Percentiles rank a stretch among this genome's conserved stretches.
phyloP scores from a whole-genome alignment of 2,113 vertebrate genomes.

The Oncorhynchus nerka region DNA sequence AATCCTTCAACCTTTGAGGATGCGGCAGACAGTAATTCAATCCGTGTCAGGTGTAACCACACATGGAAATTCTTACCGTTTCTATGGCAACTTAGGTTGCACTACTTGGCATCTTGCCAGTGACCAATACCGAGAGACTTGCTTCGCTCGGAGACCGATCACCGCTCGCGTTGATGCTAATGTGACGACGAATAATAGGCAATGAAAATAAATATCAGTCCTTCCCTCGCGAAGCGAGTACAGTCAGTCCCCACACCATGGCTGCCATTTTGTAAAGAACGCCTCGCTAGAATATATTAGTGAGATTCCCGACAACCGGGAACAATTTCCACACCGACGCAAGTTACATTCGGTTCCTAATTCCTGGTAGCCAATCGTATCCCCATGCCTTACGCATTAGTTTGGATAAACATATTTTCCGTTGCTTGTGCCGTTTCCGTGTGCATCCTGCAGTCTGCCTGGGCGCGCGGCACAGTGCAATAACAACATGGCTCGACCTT shows the following conservation, averaged over 20 bases:
- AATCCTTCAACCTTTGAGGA: not conserved
- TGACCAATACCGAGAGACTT: constrained; percentile 45
- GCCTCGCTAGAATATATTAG: constrained; percentile 48
- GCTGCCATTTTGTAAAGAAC: constrained; percentile 73
- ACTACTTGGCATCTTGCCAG: constrained; percentile 82
- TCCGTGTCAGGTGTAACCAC: constrained; percentile 66
- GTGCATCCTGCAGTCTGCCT: constrained; percentile 13
- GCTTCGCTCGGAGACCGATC: constrained; percentile 29
- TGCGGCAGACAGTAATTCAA: constrained; percentile 15
- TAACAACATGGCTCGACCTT: constrained; percentile 50
- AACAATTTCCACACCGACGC: not conserved
- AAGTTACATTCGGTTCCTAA: not conserved
- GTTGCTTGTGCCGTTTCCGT: constrained; percentile 31
- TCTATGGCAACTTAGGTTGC: constrained; percentile 89
- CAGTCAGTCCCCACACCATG: constrained; percentile 57
- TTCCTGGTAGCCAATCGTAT: not conserved
- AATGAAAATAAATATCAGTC: constrained; percentile 13
- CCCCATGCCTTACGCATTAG: not conserved
- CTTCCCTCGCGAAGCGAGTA: constrained; percentile 29
- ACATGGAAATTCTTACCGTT: constrained; percentile 67
- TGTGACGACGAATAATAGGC: not conserved
- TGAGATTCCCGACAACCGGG: constrained; percentile 26
- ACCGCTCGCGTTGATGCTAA: constrained; percentile 22
- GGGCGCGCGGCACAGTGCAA: constrained; percentile 7
- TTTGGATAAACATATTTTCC: not conserved